These are phyloP conservation scores for Notoglanidium macrostoma DNA, from an alignment of 2,797 vertebrate genomes.

Conservation along the genomic window DNA sequence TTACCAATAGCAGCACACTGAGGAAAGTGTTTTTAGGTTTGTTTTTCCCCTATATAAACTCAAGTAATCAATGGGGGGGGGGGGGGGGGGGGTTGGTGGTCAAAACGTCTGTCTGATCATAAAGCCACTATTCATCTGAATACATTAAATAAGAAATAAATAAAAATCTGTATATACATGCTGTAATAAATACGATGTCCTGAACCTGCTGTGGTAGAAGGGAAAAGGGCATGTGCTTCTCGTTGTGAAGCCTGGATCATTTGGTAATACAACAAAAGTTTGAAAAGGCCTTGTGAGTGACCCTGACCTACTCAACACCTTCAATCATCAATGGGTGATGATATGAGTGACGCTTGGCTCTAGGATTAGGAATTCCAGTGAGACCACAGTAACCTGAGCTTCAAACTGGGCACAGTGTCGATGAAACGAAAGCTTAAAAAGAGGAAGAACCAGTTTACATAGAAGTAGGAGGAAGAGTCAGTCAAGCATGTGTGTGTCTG, in stretches of 20 bases:
- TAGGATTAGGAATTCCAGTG: background rate
- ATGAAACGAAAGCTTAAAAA: slow-evolving; percentile 3
- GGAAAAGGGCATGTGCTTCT: no score
- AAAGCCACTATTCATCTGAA: background rate
- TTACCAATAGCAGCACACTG: background rate
- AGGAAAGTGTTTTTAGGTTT: background rate
- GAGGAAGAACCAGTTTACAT: slow-evolving; percentile 39
- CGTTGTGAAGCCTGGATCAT: background rate
- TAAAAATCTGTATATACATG: background rate
- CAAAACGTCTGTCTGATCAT: background rate
- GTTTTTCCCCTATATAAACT: background rate
- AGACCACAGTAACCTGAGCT: slow-evolving; percentile 19
- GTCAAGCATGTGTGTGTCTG: background rate
- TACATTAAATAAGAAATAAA: background rate
- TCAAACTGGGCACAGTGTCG: background rate
- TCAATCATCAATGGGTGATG: background rate
- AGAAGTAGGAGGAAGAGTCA: slow-evolving; percentile 28
- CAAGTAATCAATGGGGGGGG: no score
- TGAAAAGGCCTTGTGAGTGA: background rate
- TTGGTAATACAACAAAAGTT: background rate
- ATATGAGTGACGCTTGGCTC: slow-evolving; percentile 12
- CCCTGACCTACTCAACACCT: slow-evolving; percentile 3
- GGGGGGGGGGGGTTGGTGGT: no score
- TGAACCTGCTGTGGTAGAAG: no score
- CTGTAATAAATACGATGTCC: background rate